Percentiles rank a stretch among this genome's conserved stretches.
These are phyloP conservation scores for Drosophila neotestacea DNA, from an alignment of 2,888 invertebrate species.

Conservation along the genomic window DNA sequence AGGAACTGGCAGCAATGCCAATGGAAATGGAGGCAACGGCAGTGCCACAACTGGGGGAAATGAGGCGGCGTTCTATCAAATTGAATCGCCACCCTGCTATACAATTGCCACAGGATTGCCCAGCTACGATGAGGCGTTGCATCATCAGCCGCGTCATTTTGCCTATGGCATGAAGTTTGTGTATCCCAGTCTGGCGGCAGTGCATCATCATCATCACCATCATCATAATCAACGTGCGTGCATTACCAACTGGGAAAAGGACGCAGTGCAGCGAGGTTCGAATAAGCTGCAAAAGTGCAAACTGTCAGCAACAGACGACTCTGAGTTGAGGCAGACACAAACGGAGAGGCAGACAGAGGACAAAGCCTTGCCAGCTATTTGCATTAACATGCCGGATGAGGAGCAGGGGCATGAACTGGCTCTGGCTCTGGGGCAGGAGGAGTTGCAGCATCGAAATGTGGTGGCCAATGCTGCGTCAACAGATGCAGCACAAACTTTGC, in stretches of 20 bases:
- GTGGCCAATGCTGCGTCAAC: slow-evolving; percentile 42
- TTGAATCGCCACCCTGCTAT: slow-evolving; percentile 88
- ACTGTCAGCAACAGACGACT: slow-evolving; percentile 68
- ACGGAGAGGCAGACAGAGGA: slow-evolving; percentile 46
- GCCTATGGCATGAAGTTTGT: slow-evolving; percentile 84
- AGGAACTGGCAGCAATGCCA: background rate
- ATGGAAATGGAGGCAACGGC: background rate
- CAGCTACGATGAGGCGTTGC: slow-evolving; percentile 88
- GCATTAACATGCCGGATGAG: slow-evolving; percentile 77
- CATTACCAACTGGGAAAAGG: slow-evolving; percentile 78
- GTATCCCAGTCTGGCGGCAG: slow-evolving; percentile 83
- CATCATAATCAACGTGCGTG: slow-evolving; percentile 58
- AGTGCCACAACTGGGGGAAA: slow-evolving; percentile 26
- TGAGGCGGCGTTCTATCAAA: slow-evolving; percentile 83
- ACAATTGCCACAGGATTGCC: slow-evolving; percentile 88
- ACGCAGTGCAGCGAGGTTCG: slow-evolving; percentile 59
- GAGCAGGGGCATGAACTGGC: slow-evolving; percentile 32
- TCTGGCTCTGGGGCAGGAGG: slow-evolving; percentile 7
- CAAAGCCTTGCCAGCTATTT: slow-evolving; percentile 67
- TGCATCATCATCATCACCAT: slow-evolving; percentile 81
- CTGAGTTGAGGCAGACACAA: slow-evolving; percentile 27
- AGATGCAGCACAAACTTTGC: slow-evolving; percentile 58
- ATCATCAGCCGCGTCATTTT: slow-evolving; percentile 85
- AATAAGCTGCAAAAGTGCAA: slow-evolving; percentile 77
- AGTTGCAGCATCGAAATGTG: slow-evolving; percentile 35